Base-by-base conservation (phyloP, 2,888 invertebrate genomes). In the Xestia rhomboidea region DNA sequence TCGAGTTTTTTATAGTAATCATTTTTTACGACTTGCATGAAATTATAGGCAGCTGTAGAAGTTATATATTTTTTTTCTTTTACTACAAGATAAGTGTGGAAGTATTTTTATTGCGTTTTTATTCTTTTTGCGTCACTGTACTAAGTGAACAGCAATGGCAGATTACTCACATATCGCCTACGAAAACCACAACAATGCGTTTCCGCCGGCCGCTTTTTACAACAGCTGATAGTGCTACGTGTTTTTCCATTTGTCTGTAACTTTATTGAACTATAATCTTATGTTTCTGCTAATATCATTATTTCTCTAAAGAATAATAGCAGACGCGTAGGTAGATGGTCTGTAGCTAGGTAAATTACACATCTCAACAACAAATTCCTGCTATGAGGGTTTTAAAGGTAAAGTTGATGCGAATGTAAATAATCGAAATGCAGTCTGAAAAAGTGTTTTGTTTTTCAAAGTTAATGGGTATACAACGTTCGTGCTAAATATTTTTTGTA, bases 31-130 rank as follows among this genome's bases (percentile, higher is more conserved):
- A 72, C 84, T 63, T 68, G 63, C 34, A 68, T 68, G 21, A 72
- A 69, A 84, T 82, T 84, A 84, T 34, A 41, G 44, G 82, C 82
- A 82, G 82, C 81, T 82, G 84, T 62, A 64, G 15, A 46, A 27
- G 41, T 54, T 62, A 46, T 66, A 46, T 54, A n/a, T 24, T 49
- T 57, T 44, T 64, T 83, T 68, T 51, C 0, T 73, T 78, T 69
- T 67, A 27, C 15, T n/a, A n/a, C 21, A 62, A 41, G 44, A 54
- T 73, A 73, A 71, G 41, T n/a, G 51, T 81, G 2, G 46, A 41
- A 64, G 13, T 68, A 46, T 71, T 83, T 73, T 71, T 70, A 68
- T 64, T 76, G 38, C 13, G 24, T 71, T 41, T 49, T 70, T 71
- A 49, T 51, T 79, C 0, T 13, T 71, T 38, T 46, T 34, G 44